These are phyloP conservation scores for Acleris laterana DNA, from an alignment of 2,888 invertebrate genomes.

Conservation along the genomic window DNA sequence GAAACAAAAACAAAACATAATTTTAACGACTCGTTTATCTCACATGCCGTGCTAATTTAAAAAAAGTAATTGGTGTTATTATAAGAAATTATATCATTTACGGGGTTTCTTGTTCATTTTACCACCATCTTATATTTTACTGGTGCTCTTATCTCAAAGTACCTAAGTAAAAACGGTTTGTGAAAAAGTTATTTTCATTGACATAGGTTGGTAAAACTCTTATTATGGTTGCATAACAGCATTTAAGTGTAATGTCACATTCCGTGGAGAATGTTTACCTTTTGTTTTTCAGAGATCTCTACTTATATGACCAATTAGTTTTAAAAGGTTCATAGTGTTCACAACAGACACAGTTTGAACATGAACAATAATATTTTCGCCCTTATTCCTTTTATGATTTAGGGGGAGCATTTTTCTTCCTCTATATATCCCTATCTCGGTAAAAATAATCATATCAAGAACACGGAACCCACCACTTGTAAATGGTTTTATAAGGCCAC, in stretches of 20 bases:
- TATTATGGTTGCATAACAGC: slow-evolving; percentile 1
- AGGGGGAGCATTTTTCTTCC: too few relatives aligned
- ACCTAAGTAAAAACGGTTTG: neutral
- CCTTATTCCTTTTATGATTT: too few relatives aligned
- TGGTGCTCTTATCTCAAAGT: neutral
- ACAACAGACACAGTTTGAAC: too few relatives aligned
- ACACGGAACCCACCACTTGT: neutral
- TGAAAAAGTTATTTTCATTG: neutral
- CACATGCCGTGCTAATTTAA: slow-evolving; percentile 13
- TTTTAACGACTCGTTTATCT: slow-evolving; percentile 14
- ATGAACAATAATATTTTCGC: too few relatives aligned
- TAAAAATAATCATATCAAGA: too few relatives aligned
- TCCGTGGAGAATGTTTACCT: neutral
- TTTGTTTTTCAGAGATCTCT: neutral
- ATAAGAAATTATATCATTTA: slow-evolving; percentile 45
- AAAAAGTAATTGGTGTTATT: slow-evolving; percentile 30
- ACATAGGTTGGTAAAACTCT: neutral
- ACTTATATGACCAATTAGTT: too few relatives aligned
- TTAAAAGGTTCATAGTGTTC: too few relatives aligned
- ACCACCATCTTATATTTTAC: neutral
- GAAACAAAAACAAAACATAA: slow-evolving; percentile 61
- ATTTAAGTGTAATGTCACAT: slow-evolving; percentile 11
- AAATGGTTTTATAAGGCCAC: neutral
- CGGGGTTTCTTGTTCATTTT: slow-evolving; percentile 6
- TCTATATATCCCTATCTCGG: too few relatives aligned